Percentiles rank a stretch among this genome's conserved stretches.
Evolutionary conservation across 2,113 vertebrate genomes (phyloP).

Genomic region (Peucedramus taeniatus): DNA sequence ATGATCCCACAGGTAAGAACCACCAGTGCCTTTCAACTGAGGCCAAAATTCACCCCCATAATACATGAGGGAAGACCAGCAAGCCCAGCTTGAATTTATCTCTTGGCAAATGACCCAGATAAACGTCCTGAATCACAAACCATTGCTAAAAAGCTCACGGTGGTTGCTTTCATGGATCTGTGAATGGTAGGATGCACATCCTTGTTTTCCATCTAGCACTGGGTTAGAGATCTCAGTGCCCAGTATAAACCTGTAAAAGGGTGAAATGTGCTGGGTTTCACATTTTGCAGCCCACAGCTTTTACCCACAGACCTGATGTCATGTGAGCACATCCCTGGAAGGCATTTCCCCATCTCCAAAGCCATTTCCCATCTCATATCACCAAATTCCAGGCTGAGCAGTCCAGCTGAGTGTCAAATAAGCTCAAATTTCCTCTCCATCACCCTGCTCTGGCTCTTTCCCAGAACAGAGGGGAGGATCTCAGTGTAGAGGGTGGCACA

Average conservation of each 20-base stretch:
- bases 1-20: conserved; percentile 81
- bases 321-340: neutral
- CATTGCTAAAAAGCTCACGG: neutral
- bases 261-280: neutral
- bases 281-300: neutral
- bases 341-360: neutral
- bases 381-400: neutral
- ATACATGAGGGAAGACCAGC: neutral
- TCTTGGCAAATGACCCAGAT: neutral
- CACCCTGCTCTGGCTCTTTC: neutral
- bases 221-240: neutral
- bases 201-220: neutral
- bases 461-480: neutral
- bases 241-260: neutral
- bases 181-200: neutral
- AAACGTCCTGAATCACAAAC: neutral
- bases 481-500: neutral
- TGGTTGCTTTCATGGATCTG: neutral
- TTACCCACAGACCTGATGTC: neutral
- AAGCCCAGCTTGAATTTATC: neutral
- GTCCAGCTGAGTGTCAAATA: neutral
- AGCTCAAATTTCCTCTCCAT: neutral
- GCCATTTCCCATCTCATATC: neutral
- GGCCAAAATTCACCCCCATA: neutral
- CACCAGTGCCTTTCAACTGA: neutral